These are phyloP conservation scores for Plagodis pulveraria DNA, from an alignment of 2,888 invertebrate species.

Conservation along the genomic window DNA sequence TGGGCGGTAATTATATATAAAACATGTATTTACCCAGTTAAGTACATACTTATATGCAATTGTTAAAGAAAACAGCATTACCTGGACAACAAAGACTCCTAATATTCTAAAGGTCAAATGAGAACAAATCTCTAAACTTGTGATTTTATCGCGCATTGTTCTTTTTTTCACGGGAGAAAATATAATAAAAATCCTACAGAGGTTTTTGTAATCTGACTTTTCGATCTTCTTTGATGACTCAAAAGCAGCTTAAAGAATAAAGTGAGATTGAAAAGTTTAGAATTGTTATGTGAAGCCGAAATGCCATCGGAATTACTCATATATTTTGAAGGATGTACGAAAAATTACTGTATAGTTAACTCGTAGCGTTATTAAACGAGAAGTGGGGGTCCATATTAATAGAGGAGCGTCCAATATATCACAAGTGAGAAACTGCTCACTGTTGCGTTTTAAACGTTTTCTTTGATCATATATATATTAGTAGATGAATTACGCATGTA, in stretches of 20 bases:
- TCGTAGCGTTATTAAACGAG: too few species aligned
- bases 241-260: conserved; percentile 23
- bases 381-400: too few species aligned
- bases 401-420: too few species aligned
- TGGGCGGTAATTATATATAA: too few species aligned
- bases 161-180: conserved; percentile 40
- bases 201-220: conserved; percentile 44
- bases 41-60: too few species aligned
- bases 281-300: conserved; percentile 5
- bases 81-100: conserved; percentile 20
- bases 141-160: conserved; percentile 48
- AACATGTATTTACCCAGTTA: too few species aligned
- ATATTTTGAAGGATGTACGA: too few species aligned
- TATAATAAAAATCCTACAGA: conserved; percentile 43
- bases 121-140: conserved; percentile 36
- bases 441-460: too few species aligned
- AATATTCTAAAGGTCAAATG: conserved; percentile 28
- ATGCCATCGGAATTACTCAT: conserved; percentile 9
- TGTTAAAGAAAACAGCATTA: not conserved
- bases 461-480: too few species aligned
- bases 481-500: too few species aligned
- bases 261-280: conserved; percentile 18
- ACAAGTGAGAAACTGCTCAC: too few species aligned
- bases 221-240: conserved; percentile 44
- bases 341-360: too few species aligned